phyloP scores from a whole-genome alignment of 2,888 invertebrate species.

The Kryphioiulus occultus region DNA sequence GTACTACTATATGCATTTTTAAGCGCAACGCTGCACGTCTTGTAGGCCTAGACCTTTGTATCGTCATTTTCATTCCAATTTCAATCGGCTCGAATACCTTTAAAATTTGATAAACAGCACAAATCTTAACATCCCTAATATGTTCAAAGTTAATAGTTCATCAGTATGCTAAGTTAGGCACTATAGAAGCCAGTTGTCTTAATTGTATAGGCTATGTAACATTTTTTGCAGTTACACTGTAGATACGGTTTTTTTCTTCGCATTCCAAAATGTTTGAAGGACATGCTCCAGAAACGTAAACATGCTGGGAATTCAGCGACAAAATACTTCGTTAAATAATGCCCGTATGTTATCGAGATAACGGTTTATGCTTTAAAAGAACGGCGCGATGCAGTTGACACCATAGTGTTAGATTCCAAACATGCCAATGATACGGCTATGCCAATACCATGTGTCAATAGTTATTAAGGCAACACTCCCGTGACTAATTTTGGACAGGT shows the following conservation, averaged over 20 bases:
- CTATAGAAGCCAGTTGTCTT: too few relatives aligned
- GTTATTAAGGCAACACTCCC: not conserved
- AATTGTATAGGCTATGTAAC: too few relatives aligned
- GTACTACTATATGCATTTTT: not conserved
- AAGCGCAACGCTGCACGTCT: not conserved
- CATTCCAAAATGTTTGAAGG: conserved; percentile 17
- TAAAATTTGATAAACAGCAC: not conserved
- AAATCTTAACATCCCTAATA: not conserved
- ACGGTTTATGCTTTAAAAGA: not conserved
- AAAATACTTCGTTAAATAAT: not conserved
- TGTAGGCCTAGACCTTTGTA: conserved; percentile 13
- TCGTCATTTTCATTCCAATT: not conserved
- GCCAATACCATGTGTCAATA: not conserved
- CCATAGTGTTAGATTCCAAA: not conserved
- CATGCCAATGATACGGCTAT: not conserved
- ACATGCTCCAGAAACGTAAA: conserved; percentile 18
- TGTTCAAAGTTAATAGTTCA: not conserved
- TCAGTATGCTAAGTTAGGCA: not conserved
- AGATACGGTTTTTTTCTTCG: not conserved
- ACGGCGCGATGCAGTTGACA: not conserved
- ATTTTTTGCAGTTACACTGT: not conserved
- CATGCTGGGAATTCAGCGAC: not conserved
- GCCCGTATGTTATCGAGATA: not conserved
- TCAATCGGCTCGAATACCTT: not conserved
- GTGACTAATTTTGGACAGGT: not conserved